These are phyloP conservation scores for Nylanderia fulva DNA, from an alignment of 1,140 invertebrate species.

Conservation along the genomic window DNA sequence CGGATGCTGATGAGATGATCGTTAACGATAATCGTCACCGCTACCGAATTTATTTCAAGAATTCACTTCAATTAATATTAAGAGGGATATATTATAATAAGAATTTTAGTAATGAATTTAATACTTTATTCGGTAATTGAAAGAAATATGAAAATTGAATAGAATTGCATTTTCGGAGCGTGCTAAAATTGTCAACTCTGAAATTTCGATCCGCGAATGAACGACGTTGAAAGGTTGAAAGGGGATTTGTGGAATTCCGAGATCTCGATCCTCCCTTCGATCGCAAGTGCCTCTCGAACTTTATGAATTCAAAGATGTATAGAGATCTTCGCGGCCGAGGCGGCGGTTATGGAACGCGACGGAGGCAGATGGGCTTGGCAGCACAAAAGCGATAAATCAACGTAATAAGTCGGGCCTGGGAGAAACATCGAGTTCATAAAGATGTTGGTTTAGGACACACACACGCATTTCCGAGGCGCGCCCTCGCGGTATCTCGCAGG, in stretches of 20 bases:
- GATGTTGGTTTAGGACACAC: conserved; percentile 76
- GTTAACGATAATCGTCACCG: conserved; percentile 37
- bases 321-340: conserved; percentile 32
- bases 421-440: conserved; percentile 74
- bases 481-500: conserved; percentile 48
- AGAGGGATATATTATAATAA: background rate
- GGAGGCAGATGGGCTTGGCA: conserved; percentile 53
- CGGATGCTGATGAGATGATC: conserved; percentile 35
- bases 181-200: background rate
- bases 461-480: conserved; percentile 59
- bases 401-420: conserved; percentile 70
- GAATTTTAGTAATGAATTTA: background rate
- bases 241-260: background rate
- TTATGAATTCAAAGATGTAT: conserved; percentile 54
- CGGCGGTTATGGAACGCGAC: conserved; percentile 28
- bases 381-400: conserved; percentile 76
- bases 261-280: background rate
- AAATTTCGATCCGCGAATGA: background rate
- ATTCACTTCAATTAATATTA: background rate
- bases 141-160: background rate
- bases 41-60: conserved; percentile 28
- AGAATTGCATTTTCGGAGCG: background rate
- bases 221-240: background rate
- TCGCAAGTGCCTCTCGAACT: conserved; percentile 48
- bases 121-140: too few relatives aligned